Evolutionary conservation across 1,140 invertebrate genomes (phyloP), one percentile per base, ranked within the genome.

Genomic region (Drusus annulatus): DNA sequence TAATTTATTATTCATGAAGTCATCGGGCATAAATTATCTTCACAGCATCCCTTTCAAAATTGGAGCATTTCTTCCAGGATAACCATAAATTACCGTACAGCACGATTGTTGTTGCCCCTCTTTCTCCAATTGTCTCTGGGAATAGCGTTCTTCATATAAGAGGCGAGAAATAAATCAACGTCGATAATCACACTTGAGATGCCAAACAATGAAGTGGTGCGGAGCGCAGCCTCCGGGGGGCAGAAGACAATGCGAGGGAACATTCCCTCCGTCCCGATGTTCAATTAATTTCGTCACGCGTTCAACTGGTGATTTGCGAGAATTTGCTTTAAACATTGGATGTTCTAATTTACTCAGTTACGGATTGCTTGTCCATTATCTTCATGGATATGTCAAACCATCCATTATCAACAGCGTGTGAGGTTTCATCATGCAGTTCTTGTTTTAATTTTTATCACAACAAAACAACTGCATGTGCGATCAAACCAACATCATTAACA

Each of bases 131-230:
- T 76, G 79, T 77, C 65, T 76, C 50, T 28, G n/a, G 75, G 79
- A 76, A 80, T 80, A 77, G 77, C 76, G 79, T 51, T 52, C 77
- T 80, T 50, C 60, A 77, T 36, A 80, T 77, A 80, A 77, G 51
- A 65, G 74, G 62, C 62, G 74, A 73, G 73, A 77, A 77, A 80
- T 80, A 80, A 80, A 80, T 80, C 79, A 80, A 76, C 73, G 79
- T 76, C 79, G 79, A 80, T 80, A 80, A 80, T 80, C 79, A 76
- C 79, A 79, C 78, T 79, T 79, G 68, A 79, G 78, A 79, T 79
- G 63, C 63, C 65, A 63, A 79, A 79, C 78, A 79, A 79, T 79
- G 71, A 74, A 62, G 78, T 58, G 28, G 69, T 45, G 28, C 52
- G 8, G 19, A 21, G 60, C 74, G 19, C 25, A 15, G 31, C 19